Evolutionary conservation across 2,113 vertebrate genomes (phyloP).

Genomic region (Chionis minor): DNA sequence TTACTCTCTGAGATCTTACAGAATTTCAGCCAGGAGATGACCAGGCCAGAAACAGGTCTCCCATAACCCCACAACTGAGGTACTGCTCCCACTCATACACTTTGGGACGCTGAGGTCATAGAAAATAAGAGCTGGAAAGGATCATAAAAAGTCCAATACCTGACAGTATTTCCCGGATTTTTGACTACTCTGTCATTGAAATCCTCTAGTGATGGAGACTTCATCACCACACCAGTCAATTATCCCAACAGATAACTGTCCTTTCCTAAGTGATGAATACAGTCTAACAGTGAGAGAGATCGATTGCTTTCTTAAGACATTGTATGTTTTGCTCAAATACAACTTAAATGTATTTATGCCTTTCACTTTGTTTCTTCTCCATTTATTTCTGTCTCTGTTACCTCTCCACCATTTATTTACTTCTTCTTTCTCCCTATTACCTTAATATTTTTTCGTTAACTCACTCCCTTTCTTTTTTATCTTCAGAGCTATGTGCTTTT

Average conservation of each 20-base stretch:
- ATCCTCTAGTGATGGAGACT: not conserved
- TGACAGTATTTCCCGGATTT: not conserved
- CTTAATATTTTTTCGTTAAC: not conserved
- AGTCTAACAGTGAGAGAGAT: not conserved
- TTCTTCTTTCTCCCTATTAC: not conserved
- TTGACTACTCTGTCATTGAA: not conserved
- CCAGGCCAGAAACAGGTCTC: not conserved
- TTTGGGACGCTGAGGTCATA: not conserved
- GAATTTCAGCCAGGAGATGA: not conserved
- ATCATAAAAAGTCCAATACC: not conserved
- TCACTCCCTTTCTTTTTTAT: not conserved
- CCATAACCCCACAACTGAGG: not conserved
- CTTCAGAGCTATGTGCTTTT: not conserved
- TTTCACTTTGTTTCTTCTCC: not conserved
- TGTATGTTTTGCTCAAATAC: not conserved
- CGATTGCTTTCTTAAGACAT: not conserved
- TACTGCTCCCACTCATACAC: not conserved
- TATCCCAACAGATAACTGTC: not conserved
- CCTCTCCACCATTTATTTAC: not conserved
- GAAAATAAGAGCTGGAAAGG: not conserved
- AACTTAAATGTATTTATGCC: not conserved
- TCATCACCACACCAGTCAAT: not conserved
- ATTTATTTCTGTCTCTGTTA: not conserved
- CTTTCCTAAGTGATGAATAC: not conserved
- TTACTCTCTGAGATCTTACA: not conserved